These are phyloP conservation scores for Nannospalax galili DNA, from an alignment of 2,113 vertebrate genomes.

Conservation along the genomic window DNA sequence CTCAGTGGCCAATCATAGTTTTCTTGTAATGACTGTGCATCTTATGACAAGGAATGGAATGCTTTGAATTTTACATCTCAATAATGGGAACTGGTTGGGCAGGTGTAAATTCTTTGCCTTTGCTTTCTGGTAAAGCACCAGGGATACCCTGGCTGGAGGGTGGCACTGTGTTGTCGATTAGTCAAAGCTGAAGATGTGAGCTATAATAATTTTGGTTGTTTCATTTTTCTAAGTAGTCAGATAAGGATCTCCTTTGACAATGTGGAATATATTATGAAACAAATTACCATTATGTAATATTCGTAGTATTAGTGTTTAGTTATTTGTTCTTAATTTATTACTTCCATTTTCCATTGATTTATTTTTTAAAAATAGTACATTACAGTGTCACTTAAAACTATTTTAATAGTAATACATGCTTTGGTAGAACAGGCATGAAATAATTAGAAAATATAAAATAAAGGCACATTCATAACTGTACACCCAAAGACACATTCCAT, in stretches of 20 bases:
- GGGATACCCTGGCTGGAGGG: neutral
- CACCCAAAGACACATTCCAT: neutral
- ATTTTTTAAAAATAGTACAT: slow-evolving; percentile 31
- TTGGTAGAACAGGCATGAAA: neutral
- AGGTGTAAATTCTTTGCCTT: neutral
- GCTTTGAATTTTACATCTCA: neutral
- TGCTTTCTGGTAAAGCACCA: neutral
- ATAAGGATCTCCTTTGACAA: slow-evolving; percentile 10
- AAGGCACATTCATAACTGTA: neutral
- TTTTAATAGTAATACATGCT: neutral
- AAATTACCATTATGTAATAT: neutral
- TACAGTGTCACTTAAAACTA: slow-evolving; percentile 19
- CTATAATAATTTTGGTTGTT: neutral
- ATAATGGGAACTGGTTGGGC: neutral
- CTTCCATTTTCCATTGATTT: neutral
- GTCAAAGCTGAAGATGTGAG: neutral
- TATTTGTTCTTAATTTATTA: slow-evolving; percentile 31
- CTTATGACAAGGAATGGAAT: neutral
- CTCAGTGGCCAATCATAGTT: neutral
- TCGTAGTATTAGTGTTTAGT: slow-evolving; percentile 12
- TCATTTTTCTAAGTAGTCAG: neutral
- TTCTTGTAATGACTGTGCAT: neutral
- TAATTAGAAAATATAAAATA: slow-evolving; percentile 1
- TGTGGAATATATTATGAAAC: neutral
- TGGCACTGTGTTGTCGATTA: neutral